phyloP scores from a whole-genome alignment of 2,888 invertebrate species.

The Lamproptera curius region DNA sequence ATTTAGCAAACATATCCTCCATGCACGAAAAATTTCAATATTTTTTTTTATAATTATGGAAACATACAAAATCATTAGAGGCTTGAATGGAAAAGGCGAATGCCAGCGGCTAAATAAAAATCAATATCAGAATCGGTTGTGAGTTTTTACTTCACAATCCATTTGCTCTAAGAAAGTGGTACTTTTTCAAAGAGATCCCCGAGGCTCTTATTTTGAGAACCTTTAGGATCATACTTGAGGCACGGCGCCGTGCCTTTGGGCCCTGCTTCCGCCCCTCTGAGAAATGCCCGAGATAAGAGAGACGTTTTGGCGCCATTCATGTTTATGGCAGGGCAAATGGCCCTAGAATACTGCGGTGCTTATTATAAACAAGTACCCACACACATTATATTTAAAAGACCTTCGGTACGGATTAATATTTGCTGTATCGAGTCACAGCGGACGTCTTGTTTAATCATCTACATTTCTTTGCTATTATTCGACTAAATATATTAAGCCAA shows the following conservation, averaged over 20 bases:
- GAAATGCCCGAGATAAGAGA: slow-evolving; percentile 76
- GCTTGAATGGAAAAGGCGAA: slow-evolving; percentile 23
- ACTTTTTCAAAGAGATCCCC: slow-evolving; percentile 65
- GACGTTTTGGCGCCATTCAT: slow-evolving; percentile 77
- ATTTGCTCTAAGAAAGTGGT: slow-evolving; percentile 70
- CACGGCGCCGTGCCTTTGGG: slow-evolving; percentile 61
- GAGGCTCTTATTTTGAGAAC: slow-evolving; percentile 70
- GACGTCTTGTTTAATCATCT: neutral
- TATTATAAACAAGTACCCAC: slow-evolving; percentile 71
- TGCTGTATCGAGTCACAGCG: neutral
- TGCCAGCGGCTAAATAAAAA: slow-evolving; percentile 62
- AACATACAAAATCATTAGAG: too few relatives aligned
- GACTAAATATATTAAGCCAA: too few relatives aligned
- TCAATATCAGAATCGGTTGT: slow-evolving; percentile 69
- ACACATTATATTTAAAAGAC: slow-evolving; percentile 29
- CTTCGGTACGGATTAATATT: slow-evolving; percentile 42
- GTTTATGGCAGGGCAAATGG: slow-evolving; percentile 75
- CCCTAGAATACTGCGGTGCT: slow-evolving; percentile 70
- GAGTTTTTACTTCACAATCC: slow-evolving; percentile 72
- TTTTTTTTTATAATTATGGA: too few relatives aligned
- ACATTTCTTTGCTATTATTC: neutral
- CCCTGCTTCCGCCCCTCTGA: slow-evolving; percentile 69
- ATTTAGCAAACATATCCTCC: too few relatives aligned
- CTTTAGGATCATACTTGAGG: slow-evolving; percentile 74
- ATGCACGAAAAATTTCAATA: too few relatives aligned